phyloP scores from a whole-genome alignment of 1,140 invertebrate species.

The Bombus breviceps region DNA sequence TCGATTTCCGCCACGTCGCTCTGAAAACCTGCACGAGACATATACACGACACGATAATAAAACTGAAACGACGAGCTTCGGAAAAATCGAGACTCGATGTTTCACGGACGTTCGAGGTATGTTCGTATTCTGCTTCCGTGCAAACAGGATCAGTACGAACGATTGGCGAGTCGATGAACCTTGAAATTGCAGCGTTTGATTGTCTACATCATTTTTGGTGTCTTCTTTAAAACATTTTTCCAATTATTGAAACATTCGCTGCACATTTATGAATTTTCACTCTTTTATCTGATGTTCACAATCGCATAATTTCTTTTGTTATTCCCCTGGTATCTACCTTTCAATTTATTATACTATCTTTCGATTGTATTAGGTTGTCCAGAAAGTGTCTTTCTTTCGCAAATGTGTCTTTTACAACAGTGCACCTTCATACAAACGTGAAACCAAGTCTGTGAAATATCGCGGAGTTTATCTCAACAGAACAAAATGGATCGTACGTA shows the following conservation, averaged over 20 bases:
- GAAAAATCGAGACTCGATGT: neutral
- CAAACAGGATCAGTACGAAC: neutral
- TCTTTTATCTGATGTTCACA: neutral
- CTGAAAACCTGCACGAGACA: neutral
- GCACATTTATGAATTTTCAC: neutral
- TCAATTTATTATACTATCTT: neutral
- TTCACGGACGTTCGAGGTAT: neutral
- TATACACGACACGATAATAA: neutral
- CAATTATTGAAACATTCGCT: neutral
- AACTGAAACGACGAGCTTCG: neutral
- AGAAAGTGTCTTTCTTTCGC: no score
- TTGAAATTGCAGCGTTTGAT: neutral
- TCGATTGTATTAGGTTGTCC: neutral
- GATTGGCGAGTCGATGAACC: neutral
- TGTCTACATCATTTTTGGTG: neutral
- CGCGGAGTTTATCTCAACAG: no score
- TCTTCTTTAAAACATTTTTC: neutral
- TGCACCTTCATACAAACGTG: no score
- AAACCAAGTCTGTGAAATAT: no score
- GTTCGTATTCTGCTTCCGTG: neutral
- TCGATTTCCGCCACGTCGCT: conserved; percentile 35
- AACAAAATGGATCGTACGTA: no score
- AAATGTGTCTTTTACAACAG: no score
- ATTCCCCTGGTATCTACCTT: no score
- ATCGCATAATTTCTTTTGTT: neutral